Percentiles rank a stretch among this genome's conserved stretches.
Conservation (phyloP, 2,888 invertebrate species). For the Venusia cambrica region DNA sequence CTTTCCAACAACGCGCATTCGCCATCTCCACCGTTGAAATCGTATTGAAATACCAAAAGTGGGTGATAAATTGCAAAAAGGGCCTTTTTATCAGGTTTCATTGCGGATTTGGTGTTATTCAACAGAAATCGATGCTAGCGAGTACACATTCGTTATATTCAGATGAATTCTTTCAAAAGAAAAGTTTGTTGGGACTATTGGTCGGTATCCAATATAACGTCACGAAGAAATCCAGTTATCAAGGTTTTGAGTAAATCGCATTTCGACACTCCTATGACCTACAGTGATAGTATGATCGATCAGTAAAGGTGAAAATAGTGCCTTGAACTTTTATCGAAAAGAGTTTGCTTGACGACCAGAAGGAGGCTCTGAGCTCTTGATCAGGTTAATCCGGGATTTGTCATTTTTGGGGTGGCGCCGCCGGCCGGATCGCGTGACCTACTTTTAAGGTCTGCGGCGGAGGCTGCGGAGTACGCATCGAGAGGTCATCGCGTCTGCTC, state of each 20-base stretch:
- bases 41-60: not conserved
- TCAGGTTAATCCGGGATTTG: slow-evolving; percentile 23
- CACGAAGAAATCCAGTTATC: too few species aligned
- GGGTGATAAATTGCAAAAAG: slow-evolving; percentile 9
- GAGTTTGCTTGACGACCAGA: too few species aligned
- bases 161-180: too few species aligned
- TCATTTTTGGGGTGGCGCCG: slow-evolving; percentile 49
- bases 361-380: slow-evolving; percentile 1
- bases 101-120: slow-evolving; percentile 8
- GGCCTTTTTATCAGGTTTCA: slow-evolving; percentile 1
- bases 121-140: slow-evolving; percentile 3
- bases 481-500: slow-evolving; percentile 53
- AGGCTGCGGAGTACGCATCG: slow-evolving; percentile 54
- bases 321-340: too few species aligned
- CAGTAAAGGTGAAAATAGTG: too few species aligned
- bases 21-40: slow-evolving; percentile 3
- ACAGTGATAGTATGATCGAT: too few species aligned
- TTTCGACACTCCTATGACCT: too few species aligned
- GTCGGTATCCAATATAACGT: too few species aligned
- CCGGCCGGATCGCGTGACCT: slow-evolving; percentile 51
- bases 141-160: too few species aligned
- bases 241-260: too few species aligned
- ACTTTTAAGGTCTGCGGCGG: slow-evolving; percentile 54
- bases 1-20: slow-evolving; percentile 1
- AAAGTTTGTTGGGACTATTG: too few species aligned